A percentile compares a stretch with the other conserved stretches of the same genome.
These are phyloP conservation scores for Bombus affinis DNA, from an alignment of 1,140 invertebrate genomes.

Conservation along the genomic window DNA sequence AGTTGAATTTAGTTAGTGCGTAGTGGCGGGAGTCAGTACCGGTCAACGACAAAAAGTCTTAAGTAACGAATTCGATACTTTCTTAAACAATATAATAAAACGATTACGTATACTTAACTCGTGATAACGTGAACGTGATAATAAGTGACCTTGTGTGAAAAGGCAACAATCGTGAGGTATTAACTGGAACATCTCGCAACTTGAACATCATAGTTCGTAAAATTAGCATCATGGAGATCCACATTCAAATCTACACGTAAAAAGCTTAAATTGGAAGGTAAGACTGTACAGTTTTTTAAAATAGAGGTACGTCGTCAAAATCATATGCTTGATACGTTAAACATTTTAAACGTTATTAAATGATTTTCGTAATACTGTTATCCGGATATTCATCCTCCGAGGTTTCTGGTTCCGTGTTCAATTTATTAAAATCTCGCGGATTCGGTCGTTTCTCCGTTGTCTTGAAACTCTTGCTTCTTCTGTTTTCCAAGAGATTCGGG, in stretches of 20 bases:
- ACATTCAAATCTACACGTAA: constrained; percentile 4
- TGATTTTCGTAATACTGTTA: constrained; percentile 72
- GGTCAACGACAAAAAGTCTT: not conserved
- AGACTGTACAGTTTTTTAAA: not conserved
- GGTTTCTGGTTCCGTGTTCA: constrained; percentile 80
- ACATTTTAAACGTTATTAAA: constrained; percentile 57
- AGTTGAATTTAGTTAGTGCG: too few species aligned
- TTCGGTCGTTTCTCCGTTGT: constrained; percentile 79
- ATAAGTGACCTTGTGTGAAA: not conserved
- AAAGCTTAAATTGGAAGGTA: not conserved
- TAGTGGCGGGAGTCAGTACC: not conserved
- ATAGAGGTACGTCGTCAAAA: not conserved
- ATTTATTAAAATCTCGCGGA: constrained; percentile 79
- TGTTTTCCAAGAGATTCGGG: constrained; percentile 73
- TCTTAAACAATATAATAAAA: not conserved
- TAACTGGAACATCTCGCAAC: not conserved
- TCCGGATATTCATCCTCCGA: constrained; percentile 79
- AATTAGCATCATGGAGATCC: not conserved
- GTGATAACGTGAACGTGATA: not conserved
- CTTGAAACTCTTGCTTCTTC: constrained; percentile 73
- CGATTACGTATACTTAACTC: not conserved
- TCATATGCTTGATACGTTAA: not conserved
- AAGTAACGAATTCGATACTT: not conserved
- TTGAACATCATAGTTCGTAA: not conserved
- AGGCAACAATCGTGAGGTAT: constrained; percentile 15